phyloP scores from a whole-genome alignment of 2,888 invertebrate species.

The Drosophila birchii region DNA sequence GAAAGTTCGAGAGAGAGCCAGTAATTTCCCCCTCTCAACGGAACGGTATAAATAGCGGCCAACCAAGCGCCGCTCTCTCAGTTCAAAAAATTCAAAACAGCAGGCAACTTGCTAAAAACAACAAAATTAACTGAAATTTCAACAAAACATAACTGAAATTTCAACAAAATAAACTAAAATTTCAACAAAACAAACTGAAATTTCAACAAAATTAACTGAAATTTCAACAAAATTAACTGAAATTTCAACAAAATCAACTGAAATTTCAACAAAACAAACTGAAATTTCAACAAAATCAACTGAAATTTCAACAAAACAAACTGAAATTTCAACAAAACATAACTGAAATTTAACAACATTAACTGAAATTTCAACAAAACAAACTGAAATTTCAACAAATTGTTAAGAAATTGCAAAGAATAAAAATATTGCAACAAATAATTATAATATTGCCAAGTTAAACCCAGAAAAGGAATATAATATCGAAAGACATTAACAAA shows the following conservation, averaged over 20 bases:
- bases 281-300: neutral
- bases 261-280: too few relatives aligned
- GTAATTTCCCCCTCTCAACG: conserved; percentile 38
- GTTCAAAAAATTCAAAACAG: conserved; percentile 27
- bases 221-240: conserved; percentile 6
- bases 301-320: too few relatives aligned
- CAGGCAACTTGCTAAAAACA: conserved; percentile 19
- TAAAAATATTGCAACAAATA: neutral
- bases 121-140: conserved; percentile 36
- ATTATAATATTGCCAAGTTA: neutral
- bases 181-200: conserved; percentile 2
- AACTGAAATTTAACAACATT: conserved; percentile 4
- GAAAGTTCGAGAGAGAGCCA: conserved; percentile 47
- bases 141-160: too few relatives aligned
- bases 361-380: conserved; percentile 2
- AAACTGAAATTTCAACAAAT: conserved; percentile 42
- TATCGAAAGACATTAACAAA: neutral
- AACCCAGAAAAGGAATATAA: neutral
- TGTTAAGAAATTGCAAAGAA: conserved; percentile 14
- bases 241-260: conserved; percentile 2
- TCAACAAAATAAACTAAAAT: conserved; percentile 3
- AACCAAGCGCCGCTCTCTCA: conserved; percentile 24
- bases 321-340: neutral
- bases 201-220: neutral
- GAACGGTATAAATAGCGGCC: conserved; percentile 58